A percentile compares a stretch with the other conserved stretches of the same genome.
Evolutionary conservation across 53 echinoderm and acorn worm genomes (phyloP).

Genomic region (Actinopyga echinites): DNA sequence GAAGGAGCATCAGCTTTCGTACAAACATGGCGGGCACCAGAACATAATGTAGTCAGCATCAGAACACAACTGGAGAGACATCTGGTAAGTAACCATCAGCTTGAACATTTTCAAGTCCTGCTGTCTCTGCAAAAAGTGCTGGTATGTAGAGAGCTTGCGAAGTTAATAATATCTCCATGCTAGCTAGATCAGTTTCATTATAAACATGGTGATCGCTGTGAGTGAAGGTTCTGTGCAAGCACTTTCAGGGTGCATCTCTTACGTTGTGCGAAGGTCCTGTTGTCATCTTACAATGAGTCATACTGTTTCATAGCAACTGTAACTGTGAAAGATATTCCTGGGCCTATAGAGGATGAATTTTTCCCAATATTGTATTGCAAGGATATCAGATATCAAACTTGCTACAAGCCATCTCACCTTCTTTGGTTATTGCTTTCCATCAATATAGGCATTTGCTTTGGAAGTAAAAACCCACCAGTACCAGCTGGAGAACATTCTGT

Average conservation of each 20-base stretch:
- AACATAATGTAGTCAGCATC: slow-evolving; percentile 77
- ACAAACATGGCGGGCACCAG: slow-evolving; percentile 73
- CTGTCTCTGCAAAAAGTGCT: not conserved
- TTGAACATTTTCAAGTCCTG: not conserved
- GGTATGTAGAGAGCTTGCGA: not conserved
- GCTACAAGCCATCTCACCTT: too few species aligned
- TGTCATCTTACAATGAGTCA: not conserved
- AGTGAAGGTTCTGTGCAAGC: too few species aligned
- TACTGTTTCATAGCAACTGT: not conserved
- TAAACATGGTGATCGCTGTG: too few species aligned
- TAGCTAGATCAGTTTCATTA: not conserved
- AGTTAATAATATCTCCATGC: not conserved
- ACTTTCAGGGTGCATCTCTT: too few species aligned
- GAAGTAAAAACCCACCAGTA: slow-evolving; percentile 93
- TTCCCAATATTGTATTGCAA: too few species aligned
- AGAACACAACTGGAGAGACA: slow-evolving; percentile 91
- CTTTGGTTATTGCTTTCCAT: not conserved
- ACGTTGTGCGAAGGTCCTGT: too few species aligned
- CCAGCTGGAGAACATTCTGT: slow-evolving; percentile 76
- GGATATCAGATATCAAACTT: too few species aligned
- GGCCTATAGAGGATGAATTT: too few species aligned
- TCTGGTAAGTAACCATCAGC: slow-evolving; percentile 67
- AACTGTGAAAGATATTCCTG: too few species aligned
- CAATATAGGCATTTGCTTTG: slow-evolving; percentile 80
- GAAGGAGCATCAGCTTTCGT: slow-evolving; percentile 49